Percentiles rank a stretch among this genome's conserved stretches.
Evolutionary conservation across 1,140 invertebrate species (phyloP).

Genomic region (Wiebesia pumilae): DNA sequence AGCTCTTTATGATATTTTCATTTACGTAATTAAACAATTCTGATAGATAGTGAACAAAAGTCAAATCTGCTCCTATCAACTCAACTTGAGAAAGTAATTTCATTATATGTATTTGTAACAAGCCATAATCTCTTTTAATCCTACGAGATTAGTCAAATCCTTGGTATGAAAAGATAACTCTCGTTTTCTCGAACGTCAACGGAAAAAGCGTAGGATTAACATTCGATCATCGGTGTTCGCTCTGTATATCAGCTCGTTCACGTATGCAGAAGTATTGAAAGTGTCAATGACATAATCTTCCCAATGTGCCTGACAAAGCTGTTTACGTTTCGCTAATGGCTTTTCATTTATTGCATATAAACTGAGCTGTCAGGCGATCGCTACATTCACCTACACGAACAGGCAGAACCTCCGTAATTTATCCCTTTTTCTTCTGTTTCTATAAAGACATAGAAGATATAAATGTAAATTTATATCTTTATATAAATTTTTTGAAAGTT

Average conservation of each 20-base stretch:
- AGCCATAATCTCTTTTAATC: conserved; percentile 10
- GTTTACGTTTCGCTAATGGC: conserved; percentile 62
- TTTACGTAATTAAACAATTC: too few relatives aligned
- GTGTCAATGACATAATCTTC: conserved; percentile 62
- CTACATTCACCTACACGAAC: conserved; percentile 7
- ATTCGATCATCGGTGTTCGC: not conserved
- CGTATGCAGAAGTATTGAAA: conserved; percentile 46
- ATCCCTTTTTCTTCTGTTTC: not conserved
- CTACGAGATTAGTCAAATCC: conserved; percentile 13
- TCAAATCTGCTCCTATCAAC: not conserved
- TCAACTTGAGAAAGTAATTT: conserved; percentile 16
- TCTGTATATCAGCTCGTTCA: not conserved
- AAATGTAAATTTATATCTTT: too few relatives aligned
- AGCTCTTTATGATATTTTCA: too few relatives aligned
- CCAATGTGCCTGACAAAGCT: conserved; percentile 58
- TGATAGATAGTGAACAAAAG: not conserved
- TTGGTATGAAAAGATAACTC: conserved; percentile 16
- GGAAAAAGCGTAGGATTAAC: conserved; percentile 7
- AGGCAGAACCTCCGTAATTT: not conserved
- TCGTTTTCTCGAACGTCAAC: conserved; percentile 9
- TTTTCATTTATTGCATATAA: conserved; percentile 54
- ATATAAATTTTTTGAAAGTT: too few relatives aligned
- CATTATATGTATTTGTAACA: conserved; percentile 22
- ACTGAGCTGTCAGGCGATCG: conserved; percentile 20
- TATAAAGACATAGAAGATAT: too few relatives aligned